Evolutionary conservation across 2,113 vertebrate genomes (phyloP).

Genomic region (Apistogramma diplotaenia): DNA sequence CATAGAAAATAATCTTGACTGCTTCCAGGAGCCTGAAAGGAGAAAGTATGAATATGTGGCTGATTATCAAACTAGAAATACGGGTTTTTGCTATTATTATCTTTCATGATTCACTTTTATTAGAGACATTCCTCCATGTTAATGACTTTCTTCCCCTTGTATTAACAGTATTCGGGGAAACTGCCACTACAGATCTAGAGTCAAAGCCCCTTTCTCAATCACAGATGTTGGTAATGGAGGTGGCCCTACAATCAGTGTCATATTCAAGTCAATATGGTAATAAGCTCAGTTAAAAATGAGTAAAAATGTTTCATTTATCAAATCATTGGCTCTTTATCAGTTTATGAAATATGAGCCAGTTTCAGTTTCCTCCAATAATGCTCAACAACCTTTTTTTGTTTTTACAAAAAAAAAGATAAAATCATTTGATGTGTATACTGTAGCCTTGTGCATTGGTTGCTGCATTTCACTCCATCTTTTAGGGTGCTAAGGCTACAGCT

Average conservation of each 20-base stretch:
- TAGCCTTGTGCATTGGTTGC: background rate
- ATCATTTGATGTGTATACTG: background rate
- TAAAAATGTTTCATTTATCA: background rate
- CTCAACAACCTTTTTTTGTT: background rate
- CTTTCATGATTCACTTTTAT: background rate
- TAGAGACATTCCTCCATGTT: background rate
- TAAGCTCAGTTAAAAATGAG: background rate
- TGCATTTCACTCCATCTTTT: background rate
- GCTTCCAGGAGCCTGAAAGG: background rate
- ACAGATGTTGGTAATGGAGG: background rate
- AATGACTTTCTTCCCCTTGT: background rate
- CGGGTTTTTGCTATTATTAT: background rate
- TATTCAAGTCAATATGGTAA: background rate
- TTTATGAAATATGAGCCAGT: background rate
- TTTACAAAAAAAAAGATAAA: background rate
- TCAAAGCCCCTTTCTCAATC: background rate
- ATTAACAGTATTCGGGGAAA: background rate
- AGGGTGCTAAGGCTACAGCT: background rate
- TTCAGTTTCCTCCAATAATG: background rate
- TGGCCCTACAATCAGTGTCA: background rate
- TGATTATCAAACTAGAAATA: background rate
- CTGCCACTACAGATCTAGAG: accelerated
- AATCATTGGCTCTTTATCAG: background rate
- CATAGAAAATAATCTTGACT: background rate
- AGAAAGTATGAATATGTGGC: background rate